Conservation (phyloP, 2,113 vertebrate genomes). For the Coregonus clupeaformis region DNA sequence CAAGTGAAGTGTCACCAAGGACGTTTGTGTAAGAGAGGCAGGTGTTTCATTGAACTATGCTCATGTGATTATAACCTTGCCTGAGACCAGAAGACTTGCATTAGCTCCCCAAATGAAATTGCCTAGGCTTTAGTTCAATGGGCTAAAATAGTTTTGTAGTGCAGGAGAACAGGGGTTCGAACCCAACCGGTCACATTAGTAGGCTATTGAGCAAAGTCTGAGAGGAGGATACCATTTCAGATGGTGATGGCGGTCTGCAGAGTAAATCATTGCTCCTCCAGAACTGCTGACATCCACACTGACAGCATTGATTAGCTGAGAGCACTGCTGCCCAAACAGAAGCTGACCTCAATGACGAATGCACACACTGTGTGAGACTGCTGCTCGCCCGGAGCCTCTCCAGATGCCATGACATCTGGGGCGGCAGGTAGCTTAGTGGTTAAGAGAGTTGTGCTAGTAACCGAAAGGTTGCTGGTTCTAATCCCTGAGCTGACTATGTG, state of each 20-base stretch:
- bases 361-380: slow-evolving; percentile 21
- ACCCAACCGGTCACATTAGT: too few relatives aligned
- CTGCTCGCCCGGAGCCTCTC: slow-evolving; percentile 23
- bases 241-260: not conserved
- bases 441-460: too few relatives aligned
- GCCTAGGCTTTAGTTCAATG: too few relatives aligned
- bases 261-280: not conserved
- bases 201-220: not conserved
- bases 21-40: not conserved
- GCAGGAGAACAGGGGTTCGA: too few relatives aligned
- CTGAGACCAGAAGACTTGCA: too few relatives aligned
- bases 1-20: not conserved
- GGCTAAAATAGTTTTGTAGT: too few relatives aligned
- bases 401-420: slow-evolving; percentile 37
- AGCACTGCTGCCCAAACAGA: slow-evolving; percentile 37
- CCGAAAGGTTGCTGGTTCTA: too few relatives aligned
- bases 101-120: too few relatives aligned
- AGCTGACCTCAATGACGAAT: slow-evolving; percentile 41
- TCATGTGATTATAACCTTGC: not conserved
- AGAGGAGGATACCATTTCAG: not conserved
- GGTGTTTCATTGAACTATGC: not conserved
- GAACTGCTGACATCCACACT: slow-evolving; percentile 29
- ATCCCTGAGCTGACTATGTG: too few relatives aligned
- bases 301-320: slow-evolving; percentile 45
- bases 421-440: too few relatives aligned